Evolutionary conservation across 2,113 vertebrate species (phyloP).

Genomic region (Tapirus terrestris): DNA sequence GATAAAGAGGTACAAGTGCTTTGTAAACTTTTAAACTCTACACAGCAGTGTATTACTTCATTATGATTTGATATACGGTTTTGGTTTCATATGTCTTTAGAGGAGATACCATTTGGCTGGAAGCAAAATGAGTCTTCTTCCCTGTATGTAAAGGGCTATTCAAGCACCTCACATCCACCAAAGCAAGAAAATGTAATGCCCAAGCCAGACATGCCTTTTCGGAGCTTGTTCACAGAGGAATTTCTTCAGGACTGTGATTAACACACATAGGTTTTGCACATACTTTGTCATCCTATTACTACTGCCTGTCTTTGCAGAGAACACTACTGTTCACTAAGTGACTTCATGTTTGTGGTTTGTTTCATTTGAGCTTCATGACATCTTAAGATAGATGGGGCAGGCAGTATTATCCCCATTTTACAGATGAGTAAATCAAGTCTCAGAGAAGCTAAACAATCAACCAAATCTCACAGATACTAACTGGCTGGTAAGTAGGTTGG

Average conservation of each 20-base stretch:
- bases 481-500: neutral
- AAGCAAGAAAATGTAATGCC: neutral
- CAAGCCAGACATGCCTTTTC: neutral
- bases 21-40: neutral
- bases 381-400: neutral
- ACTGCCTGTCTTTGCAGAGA: neutral
- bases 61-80: neutral
- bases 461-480: neutral
- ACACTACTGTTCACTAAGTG: neutral
- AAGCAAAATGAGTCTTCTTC: neutral
- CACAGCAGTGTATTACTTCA: neutral
- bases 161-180: neutral
- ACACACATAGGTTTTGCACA: neutral
- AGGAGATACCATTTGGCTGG: neutral
- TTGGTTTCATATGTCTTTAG: neutral
- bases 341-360: neutral
- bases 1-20: neutral
- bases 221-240: neutral
- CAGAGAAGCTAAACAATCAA: neutral
- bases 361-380: neutral
- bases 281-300: neutral
- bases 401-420: neutral
- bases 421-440: neutral
- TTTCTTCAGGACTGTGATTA: neutral
- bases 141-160: neutral